Evolutionary conservation across 2,797 vertebrate genomes (phyloP), one percentile per base, ranked within the genome.

Genomic region (Xiphophorus birchmanni): DNA sequence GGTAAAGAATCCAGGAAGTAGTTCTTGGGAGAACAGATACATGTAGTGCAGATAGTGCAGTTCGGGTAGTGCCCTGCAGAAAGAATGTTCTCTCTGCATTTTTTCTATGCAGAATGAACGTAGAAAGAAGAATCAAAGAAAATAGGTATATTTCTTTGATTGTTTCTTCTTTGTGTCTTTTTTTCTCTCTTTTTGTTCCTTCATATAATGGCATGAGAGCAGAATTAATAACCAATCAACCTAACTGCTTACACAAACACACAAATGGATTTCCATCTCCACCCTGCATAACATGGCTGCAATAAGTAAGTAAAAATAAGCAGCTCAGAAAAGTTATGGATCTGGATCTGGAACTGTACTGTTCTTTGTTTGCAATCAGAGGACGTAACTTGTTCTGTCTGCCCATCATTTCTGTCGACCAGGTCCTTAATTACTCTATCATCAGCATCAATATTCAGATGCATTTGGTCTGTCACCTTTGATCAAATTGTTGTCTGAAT

Each of bases 351-450:
- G 83, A 85, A 80, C 77, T 65, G 76, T 44, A 29, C 71, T 85
- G 74, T 80, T 75, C 35, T 48, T 65, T 78, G 84, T 86, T 47
- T 0, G 2, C 50, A 89, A 90, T 91, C 85, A 93, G 75, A 86
- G 91, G 92, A 87, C 89, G 78, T 80, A 52, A 82, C 84, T 85
- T 82, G 82, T 84, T 87, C 85, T 75, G 47, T 78, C 72, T 83
- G 83, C 91, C 87, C 82, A 69, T 77, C 82, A 65, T 91, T 89
- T 83, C 84, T 87, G 90, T 92, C 83, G 77, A 87, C 89, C 82
- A 79, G 82, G 85, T 87, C 73, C 84, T 93, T 82, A 81, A 81
- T 90, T 86, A 58, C 86, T 83, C 87, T 84, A 86, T 67, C 74
- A 93, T 91, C 83, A 54, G 87, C 86, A 77, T 76, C 21, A 35